Base-by-base conservation (phyloP, 2,888 invertebrate genomes). In the Mycalesis mineus region DNA sequence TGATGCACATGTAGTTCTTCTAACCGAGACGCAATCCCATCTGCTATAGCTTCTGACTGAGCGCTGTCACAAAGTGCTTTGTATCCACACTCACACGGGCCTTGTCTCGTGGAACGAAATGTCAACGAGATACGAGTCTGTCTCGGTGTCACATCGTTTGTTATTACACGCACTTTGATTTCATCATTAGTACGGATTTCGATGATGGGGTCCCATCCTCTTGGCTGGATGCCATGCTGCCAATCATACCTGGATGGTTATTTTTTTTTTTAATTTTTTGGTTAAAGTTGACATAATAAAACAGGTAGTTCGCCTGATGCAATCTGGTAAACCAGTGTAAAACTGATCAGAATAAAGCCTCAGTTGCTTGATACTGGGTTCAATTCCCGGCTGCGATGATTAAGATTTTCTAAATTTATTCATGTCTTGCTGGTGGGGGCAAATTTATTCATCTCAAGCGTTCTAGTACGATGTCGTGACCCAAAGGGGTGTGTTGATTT, bases 171-270 rank as follows among this genome's bases (percentile, higher is more conserved):
- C 0, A 86, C 60, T 8, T 61, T 64, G 1, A 65, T 60, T 7
- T 47, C 33, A 31, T 65, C 60, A 15, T 62, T 63, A 17, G 73
- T 14, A 1, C 62, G 42, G 0, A 91, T 85, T 88, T 70, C 75
- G 1, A 88, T 75, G 1, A 84, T 50, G 0, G 93, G 91, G 78
- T 99, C 98, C 68, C 92, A 94, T 59, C 93, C 93, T 64, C 97
- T 91, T 0, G 97, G 95, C 31, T 94, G 94, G 65, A 99, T 98
- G 8, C 96, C 95, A 75, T 97, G 97, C 1, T 92, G 93, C 97
- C 97, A 97, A 55, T 93, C 93, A 70, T 95, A 97, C 56, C 93
- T 92, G 60, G n/a, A 1, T 36, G 11, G 11, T 9, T 9, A n/a
- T 37, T 3, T 1, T 6, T 37, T 1, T 13, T n/a, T 37, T 3